Evolutionary conservation across 2,888 invertebrate genomes (phyloP), one percentile per base, ranked within the genome.

Genomic region (Thumatha senex): DNA sequence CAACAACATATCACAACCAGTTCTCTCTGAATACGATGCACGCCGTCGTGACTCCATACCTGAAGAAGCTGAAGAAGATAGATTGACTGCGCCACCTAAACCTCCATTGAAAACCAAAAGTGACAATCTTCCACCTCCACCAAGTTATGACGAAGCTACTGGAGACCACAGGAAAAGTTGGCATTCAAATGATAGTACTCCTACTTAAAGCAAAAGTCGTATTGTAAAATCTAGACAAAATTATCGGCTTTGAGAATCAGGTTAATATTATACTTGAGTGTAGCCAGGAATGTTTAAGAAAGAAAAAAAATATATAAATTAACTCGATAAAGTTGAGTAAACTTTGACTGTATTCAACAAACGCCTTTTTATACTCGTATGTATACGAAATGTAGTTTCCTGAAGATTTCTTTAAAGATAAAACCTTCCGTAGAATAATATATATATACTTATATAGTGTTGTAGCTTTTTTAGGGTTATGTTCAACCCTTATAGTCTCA

Each of bases 1-100:
- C 0, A 94, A 93, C 77, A 93, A 93, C 67, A 93, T 93, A 69
- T 93, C 94, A 0, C 94, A 94, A 53, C 93, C 94, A 3, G 90
- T 87, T 24, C 90, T 94, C 15, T 91, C 93, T 7, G 91, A 94
- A 65, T 93, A 92, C 80, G 94, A 94, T 69, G 84, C 80, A 0
- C 77, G 91, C 4, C 90, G 93, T 7, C 87, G 93, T 9, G 93
- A 93, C 72, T 93, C 94, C n/a, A 94, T 94, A 49, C 94, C 94
- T 0, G 94, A 94, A 69, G 94, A 94, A 66, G 87, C 87, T 0
- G 92, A 92, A 43, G 92, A 92, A 57, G 92, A 92, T 42, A 76
- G 81, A 1, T 65, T 90, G 9, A 77, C 80, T 0, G 73, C 66
- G 0, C 68, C 78, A 14, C 67, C 82, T 29, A 80, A 80, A 51